These are phyloP conservation scores for Netelia virgata DNA, from an alignment of 2,888 invertebrate genomes.

Conservation along the genomic window DNA sequence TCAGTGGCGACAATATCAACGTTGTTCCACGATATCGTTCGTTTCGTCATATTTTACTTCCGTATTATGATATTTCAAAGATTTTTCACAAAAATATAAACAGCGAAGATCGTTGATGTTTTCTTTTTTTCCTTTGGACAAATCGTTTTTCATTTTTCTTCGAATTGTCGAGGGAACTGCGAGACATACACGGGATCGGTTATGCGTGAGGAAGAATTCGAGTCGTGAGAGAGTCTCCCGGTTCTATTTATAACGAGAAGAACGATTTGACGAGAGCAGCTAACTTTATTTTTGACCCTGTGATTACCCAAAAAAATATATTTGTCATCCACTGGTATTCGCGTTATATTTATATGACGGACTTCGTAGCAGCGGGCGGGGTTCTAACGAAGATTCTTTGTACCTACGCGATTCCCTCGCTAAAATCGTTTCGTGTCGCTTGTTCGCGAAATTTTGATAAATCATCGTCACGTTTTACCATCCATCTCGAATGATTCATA, in stretches of 20 bases:
- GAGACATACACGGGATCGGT: constrained; percentile 12
- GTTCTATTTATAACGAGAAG: constrained; percentile 52
- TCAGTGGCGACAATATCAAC: neutral
- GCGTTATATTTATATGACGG: constrained; percentile 24
- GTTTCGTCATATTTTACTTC: neutral
- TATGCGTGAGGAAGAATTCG: constrained; percentile 43
- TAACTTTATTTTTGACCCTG: constrained; percentile 55
- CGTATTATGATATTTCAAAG: neutral
- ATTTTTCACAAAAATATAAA: too few relatives aligned
- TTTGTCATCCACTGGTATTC: constrained; percentile 32
- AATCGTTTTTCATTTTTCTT: neutral
- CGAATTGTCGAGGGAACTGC: too few relatives aligned
- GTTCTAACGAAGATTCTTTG: constrained; percentile 13
- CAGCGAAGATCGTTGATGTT: neutral
- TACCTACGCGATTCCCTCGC: constrained; percentile 12
- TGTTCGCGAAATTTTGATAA: constrained; percentile 25
- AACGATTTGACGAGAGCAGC: constrained; percentile 54
- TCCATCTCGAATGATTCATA: constrained; percentile 21
- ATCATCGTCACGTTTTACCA: constrained; percentile 29
- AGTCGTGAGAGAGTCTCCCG: constrained; percentile 3
- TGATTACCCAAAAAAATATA: constrained; percentile 55
- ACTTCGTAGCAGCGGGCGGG: neutral
- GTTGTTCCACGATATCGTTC: too few relatives aligned
- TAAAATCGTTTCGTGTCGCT: constrained; percentile 34
- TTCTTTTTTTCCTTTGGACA: neutral